phyloP scores from a whole-genome alignment of 1,140 invertebrate species.

The Neodiprion lecontei region DNA sequence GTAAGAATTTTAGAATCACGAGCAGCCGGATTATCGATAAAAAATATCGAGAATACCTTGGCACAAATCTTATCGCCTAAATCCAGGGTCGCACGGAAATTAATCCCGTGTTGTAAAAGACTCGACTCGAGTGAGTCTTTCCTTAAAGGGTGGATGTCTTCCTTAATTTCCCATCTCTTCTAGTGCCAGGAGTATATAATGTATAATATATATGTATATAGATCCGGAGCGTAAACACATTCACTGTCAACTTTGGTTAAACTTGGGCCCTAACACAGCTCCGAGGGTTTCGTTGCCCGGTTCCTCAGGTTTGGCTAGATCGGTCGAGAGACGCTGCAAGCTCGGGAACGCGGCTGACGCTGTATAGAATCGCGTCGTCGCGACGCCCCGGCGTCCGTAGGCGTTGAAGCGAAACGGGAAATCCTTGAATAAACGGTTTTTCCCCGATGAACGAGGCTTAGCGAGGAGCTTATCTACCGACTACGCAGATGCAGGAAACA shows the following conservation, averaged over 20 bases:
- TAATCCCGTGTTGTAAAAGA: too few relatives aligned
- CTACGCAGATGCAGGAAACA: conserved; percentile 13
- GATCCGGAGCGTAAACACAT: neutral
- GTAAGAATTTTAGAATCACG: too few relatives aligned
- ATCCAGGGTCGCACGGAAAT: too few relatives aligned
- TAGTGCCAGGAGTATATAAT: too few relatives aligned
- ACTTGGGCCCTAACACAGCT: neutral
- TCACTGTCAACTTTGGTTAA: conserved; percentile 1
- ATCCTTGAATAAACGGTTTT: conserved; percentile 45
- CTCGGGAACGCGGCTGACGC: neutral
- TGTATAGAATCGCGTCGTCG: too few relatives aligned
- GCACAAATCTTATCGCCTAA: too few relatives aligned
- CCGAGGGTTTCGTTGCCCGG: neutral
- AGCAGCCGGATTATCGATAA: too few relatives aligned
- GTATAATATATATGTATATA: neutral
- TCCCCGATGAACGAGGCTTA: conserved; percentile 39
- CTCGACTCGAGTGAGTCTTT: too few relatives aligned
- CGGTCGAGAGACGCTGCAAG: neutral
- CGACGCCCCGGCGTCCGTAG: conserved; percentile 10
- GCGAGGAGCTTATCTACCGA: conserved; percentile 41
- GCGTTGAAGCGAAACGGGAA: conserved; percentile 40
- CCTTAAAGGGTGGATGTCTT: neutral
- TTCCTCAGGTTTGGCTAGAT: neutral
- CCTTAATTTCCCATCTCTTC: neutral
- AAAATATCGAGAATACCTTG: too few relatives aligned